Conservation (phyloP, 2,113 vertebrate species). For the Hirundichthys speculiger region DNA sequence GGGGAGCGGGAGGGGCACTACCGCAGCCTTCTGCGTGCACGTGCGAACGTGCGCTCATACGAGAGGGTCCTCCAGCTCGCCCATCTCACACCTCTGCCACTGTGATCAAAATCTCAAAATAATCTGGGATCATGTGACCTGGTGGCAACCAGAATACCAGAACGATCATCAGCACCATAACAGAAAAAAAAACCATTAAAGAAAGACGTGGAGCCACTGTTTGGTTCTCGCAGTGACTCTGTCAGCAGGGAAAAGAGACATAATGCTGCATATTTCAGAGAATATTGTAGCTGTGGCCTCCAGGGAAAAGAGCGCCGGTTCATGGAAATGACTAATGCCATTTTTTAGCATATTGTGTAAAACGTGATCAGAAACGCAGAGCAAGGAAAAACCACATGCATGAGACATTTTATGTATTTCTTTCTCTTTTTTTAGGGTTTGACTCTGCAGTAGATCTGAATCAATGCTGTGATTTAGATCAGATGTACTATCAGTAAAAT, state of each 20-base stretch:
- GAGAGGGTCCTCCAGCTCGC: not conserved
- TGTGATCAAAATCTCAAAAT: constrained; percentile 14
- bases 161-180: constrained; percentile 38
- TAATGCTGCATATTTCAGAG: constrained; percentile 20
- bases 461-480: too few relatives aligned
- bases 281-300: constrained; percentile 14
- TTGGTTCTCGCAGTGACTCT: constrained; percentile 17
- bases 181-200: constrained; percentile 36
- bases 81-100: constrained; percentile 1
- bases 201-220: constrained; percentile 22
- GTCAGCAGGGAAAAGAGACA: constrained; percentile 35
- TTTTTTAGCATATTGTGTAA: constrained; percentile 27
- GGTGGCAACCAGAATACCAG: not conserved
- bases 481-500: too few relatives aligned
- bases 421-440: too few relatives aligned
- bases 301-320: constrained; percentile 11
- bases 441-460: too few relatives aligned
- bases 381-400: not conserved
- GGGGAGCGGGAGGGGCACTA: too few relatives aligned
- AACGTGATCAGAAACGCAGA: not conserved
- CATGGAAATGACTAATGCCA: constrained; percentile 29
- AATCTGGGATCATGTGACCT: constrained; percentile 16
- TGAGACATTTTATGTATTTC: not conserved
- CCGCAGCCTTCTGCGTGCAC: too few relatives aligned
- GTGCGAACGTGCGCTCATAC: not conserved